A percentile compares a stretch with the other conserved stretches of the same genome.
These are phyloP conservation scores for Serinus canaria DNA, from an alignment of 2,113 vertebrate species.

Conservation along the genomic window DNA sequence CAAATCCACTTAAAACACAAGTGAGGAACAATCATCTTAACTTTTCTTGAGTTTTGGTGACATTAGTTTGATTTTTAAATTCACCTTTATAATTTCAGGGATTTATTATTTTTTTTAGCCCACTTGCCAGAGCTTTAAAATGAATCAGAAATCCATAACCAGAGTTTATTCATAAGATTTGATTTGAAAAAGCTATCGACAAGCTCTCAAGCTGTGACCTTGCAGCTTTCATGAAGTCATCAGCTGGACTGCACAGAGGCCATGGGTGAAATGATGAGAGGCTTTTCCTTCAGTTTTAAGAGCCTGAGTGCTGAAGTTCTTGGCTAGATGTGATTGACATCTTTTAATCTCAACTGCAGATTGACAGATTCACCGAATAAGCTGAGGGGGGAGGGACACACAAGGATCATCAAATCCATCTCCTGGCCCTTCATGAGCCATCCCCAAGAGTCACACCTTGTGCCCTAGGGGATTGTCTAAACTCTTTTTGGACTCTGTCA, in stretches of 20 bases:
- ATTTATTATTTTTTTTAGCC: not conserved
- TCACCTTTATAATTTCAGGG: not conserved
- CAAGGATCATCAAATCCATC: not conserved
- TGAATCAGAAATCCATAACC: not conserved
- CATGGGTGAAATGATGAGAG: not conserved
- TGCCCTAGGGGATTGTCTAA: not conserved
- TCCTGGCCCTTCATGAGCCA: not conserved
- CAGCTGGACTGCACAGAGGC: not conserved
- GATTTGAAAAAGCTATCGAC: not conserved
- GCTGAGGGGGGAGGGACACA: not conserved
- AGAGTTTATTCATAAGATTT: not conserved
- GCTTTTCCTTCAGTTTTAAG: not conserved
- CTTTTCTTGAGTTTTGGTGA: not conserved
- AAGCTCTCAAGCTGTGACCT: not conserved
- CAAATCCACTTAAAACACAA: not conserved
- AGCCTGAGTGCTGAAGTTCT: not conserved
- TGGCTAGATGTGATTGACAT: not conserved
- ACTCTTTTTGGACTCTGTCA: not conserved
- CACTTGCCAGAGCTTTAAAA: not conserved
- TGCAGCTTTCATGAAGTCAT: not conserved
- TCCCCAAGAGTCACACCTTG: too few relatives aligned
- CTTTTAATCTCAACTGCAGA: not conserved
- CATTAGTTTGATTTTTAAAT: not conserved
- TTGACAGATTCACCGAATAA: not conserved
- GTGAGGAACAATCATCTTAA: not conserved